Conservation (phyloP, 1,140 invertebrate species). For the Brachionus sp. region DNA sequence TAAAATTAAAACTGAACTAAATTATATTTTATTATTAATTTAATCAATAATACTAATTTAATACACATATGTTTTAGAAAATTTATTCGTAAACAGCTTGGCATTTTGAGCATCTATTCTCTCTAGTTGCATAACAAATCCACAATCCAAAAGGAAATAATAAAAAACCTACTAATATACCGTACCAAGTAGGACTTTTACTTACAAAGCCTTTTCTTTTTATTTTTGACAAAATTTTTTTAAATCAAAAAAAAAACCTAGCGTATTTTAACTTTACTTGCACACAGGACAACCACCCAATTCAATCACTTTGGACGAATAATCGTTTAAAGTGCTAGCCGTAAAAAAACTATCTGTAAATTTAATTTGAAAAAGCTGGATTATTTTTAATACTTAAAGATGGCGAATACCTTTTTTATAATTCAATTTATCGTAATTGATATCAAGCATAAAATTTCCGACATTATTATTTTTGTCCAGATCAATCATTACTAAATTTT, state of each 20-base stretch:
- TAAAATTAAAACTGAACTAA: no score
- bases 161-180: constrained; percentile 76
- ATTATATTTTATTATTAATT: no score
- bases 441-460: not conserved
- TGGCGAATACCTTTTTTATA: not conserved
- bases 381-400: not conserved
- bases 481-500: not conserved
- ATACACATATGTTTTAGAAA: not conserved
- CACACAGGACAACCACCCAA: constrained; percentile 65
- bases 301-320: not conserved
- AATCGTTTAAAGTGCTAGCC: not conserved
- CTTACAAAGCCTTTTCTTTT: not conserved
- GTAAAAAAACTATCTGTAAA: not conserved
- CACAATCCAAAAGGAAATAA: constrained; percentile 79
- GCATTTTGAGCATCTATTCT: constrained; percentile 76
- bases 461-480: not conserved
- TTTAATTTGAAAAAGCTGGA: not conserved
- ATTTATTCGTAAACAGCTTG: constrained; percentile 69
- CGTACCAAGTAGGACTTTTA: constrained; percentile 65
- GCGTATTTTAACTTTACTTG: constrained; percentile 65
- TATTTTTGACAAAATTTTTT: not conserved
- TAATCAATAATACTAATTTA: no score
- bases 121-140: constrained; percentile 73
- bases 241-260: constrained; percentile 57
- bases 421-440: not conserved